Base-by-base conservation (phyloP, 2,888 invertebrate species). In the Trichogramma evanescens region DNA sequence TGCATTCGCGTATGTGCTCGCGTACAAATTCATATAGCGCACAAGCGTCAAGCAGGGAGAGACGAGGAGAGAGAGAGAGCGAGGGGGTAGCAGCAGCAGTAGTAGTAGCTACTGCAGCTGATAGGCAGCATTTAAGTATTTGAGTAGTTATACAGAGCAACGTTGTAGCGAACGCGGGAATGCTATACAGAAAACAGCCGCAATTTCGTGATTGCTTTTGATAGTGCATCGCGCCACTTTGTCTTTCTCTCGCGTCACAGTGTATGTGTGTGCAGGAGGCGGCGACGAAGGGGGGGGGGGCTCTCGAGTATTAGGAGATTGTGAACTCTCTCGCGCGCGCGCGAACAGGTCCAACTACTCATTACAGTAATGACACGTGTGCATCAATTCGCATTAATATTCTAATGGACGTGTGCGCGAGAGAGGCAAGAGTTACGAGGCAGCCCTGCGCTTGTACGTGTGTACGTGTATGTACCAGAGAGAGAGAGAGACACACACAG, bases 361-460 rank as follows among this genome's bases (percentile, higher is more conserved):
- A 76, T 76, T 76, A 76, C 74, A 68, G 71, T 76, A 76, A 76
- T 76, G 75, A 76, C 75, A 74, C 74, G 72, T 72, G 69, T 70
- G 74, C 76, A 76, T 76, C 75, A 74, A 76, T 76, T 75, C 74
- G 72, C 73, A 74, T 74, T 76, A 76, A 76, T 76, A 76, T 75
- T 76, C 74, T 76, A 76, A 76, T 76, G 76, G 74, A 72, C 68
- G 71, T 62, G 64, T 61, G 64, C 26, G 26, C 38, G 43, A 41
- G 13, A 6, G 13, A 9, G 45, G 40, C 8, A 26, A 7, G 66
- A 63, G 65, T 57, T 56, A 56, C 63, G 64, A 50, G 59, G 10
- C 62, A 56, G 58, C 50, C 43, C 5, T 43, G 42, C 40, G n/a
- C 4, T 38, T 26, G 9, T n/a, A 7, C 4, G 50, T 8, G 50